A percentile compares a stretch with the other conserved stretches of the same genome.
Conservation (phyloP, 2,113 vertebrate genomes). For the Spermophilus dauricus region DNA sequence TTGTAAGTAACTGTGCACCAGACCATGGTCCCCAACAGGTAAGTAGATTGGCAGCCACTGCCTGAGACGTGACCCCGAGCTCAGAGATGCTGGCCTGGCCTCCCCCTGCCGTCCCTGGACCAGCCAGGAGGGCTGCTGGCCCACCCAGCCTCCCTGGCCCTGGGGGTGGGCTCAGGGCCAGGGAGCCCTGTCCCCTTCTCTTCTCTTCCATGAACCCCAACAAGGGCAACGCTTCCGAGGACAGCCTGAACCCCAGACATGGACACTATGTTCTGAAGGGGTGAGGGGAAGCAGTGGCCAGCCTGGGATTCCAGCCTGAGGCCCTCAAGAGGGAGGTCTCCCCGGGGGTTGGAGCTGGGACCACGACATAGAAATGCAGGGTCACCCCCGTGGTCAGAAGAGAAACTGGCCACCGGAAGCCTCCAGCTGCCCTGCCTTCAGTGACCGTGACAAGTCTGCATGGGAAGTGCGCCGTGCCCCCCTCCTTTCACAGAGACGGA, state of each 20-base stretch:
- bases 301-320: neutral
- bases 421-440: neutral
- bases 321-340: neutral
- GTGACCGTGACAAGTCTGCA: neutral
- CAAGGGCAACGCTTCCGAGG: too few relatives aligned
- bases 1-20: too few relatives aligned
- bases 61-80: neutral
- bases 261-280: rapidly evolving
- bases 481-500: neutral
- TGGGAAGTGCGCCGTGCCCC: neutral
- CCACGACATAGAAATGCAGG: rapidly evolving
- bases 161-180: rapidly evolving
- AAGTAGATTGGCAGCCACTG: neutral
- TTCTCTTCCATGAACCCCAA: neutral
- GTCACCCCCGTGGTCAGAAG: rapidly evolving
- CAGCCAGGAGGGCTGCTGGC: rapidly evolving
- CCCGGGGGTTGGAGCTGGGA: neutral
- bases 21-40: too few relatives aligned
- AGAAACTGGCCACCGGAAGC: rapidly evolving
- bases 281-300: neutral
- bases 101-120: rapidly evolving
- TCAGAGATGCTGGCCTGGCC: neutral
- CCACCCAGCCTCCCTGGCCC: rapidly evolving
- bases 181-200: neutral
- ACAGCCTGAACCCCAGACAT: neutral